Evolutionary conservation across 1,140 invertebrate genomes (phyloP).

Genomic region (Rhagoletis pomonella): DNA sequence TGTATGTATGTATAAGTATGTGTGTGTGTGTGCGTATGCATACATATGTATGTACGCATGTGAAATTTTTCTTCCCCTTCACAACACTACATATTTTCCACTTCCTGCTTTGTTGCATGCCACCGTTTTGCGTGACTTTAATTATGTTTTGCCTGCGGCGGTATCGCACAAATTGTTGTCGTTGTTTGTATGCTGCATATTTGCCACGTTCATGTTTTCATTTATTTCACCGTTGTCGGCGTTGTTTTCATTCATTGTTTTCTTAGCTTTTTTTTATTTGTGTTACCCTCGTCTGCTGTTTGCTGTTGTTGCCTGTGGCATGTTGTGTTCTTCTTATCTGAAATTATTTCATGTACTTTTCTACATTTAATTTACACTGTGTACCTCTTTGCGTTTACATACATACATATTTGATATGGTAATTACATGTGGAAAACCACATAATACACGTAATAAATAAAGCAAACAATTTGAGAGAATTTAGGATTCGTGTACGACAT

Average conservation of each 20-base stretch:
- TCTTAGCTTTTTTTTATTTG: not conserved
- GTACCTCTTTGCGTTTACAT: not conserved
- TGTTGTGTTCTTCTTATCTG: conserved; percentile 18
- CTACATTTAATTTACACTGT: conserved; percentile 3
- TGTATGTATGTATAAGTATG: not conserved
- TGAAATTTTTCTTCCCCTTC: too few relatives aligned
- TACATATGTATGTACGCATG: not conserved
- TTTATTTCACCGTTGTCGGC: conserved; percentile 19
- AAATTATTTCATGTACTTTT: conserved; percentile 40
- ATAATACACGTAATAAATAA: not conserved
- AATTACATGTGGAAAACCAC: not conserved
- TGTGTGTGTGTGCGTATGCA: not conserved
- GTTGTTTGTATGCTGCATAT: conserved; percentile 6
- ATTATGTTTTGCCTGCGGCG: not conserved
- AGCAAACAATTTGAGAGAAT: conserved; percentile 23
- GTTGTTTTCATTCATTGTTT: not conserved
- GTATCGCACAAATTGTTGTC: conserved; percentile 9
- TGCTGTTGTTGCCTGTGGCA: conserved; percentile 35
- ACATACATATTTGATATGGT: not conserved
- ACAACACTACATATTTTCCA: not conserved
- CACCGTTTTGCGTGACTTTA: conserved; percentile 33
- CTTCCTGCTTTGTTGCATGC: conserved; percentile 7
- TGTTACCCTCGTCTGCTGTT: not conserved
- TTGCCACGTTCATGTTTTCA: conserved; percentile 29
- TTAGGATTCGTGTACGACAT: conserved; percentile 12